Evolutionary conservation across 2,888 invertebrate genomes (phyloP), one percentile per base, ranked within the genome.

Genomic region (Synergus laeviventris): DNA sequence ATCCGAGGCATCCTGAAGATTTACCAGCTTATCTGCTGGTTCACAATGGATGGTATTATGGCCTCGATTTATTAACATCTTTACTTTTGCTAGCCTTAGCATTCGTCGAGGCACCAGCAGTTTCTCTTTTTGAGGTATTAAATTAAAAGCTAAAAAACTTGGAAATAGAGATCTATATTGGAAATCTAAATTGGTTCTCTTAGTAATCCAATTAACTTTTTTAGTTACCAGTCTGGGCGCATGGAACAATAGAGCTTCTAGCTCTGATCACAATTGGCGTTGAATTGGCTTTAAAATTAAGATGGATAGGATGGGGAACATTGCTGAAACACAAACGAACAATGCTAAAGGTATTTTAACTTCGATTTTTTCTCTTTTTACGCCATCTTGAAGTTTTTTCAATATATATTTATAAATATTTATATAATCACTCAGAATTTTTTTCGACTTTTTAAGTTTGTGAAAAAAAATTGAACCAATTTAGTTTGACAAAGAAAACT

Each of bases 31-130:
- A 97, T 91, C 93, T 97, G 59, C 92, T 97, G 75, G 97, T 97
- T 0, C 97, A 97, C 91, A 97, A 97, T 88, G 94, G 94, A 77
- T 96, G 96, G 95, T 97, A 97, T 91, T 96, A 97, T 89, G 94
- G 95, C 3, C 91, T 97, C 81, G 97, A 97, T 89, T 91, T 97
- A 74, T 89, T 94, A 74, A 95, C 96, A 12, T 96, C 97, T 0
- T 87, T 97, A 70, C 89, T 96, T 73, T 92, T 97, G 5, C 92
- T 97, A 74, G 91, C 94, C 16, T 92, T 97, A 79, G 97, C 97
- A 4, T 93, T 96, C 80, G 94, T 95, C 39, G 97, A 97, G 89
- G 94, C 95, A 78, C 97, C 97, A 0, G 95, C 97, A 0, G 94
- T 96, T 49, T 93, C 94, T 38, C 91, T 94, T 0, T 94, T 96